These are phyloP conservation scores for Vanessa atalanta DNA, from an alignment of 1,140 invertebrate species.

Conservation along the genomic window DNA sequence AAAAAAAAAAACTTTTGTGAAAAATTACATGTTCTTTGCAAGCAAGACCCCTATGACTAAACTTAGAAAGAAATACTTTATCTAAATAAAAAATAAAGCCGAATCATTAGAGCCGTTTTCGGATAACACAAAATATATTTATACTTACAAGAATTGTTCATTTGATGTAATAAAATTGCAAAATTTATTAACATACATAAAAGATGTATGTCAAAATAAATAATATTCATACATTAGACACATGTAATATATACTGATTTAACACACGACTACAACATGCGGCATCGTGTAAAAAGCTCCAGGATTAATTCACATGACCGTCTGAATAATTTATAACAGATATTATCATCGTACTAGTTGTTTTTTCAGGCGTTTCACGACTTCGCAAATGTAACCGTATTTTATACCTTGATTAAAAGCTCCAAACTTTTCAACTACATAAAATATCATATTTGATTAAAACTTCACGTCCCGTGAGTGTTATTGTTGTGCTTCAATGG, in stretches of 20 bases:
- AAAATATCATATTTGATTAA: not conserved
- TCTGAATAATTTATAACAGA: conserved; percentile 34
- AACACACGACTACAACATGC: conserved; percentile 23
- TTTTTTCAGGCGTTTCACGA: conserved; percentile 17
- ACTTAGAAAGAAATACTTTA: no score
- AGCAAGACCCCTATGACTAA: no score
- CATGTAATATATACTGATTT: not conserved
- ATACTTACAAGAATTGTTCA: no score
- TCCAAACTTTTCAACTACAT: not conserved
- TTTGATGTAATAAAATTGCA: no score
- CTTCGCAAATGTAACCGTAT: conserved; percentile 7
- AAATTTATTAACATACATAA: no score
- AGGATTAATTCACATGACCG: conserved; percentile 31
- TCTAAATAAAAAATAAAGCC: no score
- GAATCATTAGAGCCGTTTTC: no score
- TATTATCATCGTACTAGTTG: conserved; percentile 26
- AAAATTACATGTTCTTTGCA: no score
- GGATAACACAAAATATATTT: no score
- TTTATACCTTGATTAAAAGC: conserved; percentile 8
- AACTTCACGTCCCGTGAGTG: not conserved
- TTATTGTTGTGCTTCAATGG: no score
- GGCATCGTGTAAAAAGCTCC: conserved; percentile 28
- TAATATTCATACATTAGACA: not conserved
- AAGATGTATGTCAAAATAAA: not conserved
- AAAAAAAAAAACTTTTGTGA: no score